These are phyloP conservation scores for Tuberolachnus salignus DNA, from an alignment of 2,888 invertebrate species.

Conservation along the genomic window DNA sequence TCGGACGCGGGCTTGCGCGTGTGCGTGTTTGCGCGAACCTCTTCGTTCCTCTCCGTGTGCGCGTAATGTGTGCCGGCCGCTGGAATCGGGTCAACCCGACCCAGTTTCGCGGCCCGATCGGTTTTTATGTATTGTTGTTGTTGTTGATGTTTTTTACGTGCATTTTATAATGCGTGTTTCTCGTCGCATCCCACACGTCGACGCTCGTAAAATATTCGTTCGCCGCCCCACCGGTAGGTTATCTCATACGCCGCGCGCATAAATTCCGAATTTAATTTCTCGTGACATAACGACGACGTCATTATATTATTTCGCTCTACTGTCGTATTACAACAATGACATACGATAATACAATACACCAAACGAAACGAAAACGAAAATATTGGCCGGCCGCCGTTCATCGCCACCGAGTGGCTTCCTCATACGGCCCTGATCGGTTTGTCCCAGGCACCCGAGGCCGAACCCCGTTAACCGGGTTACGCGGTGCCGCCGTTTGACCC, in stretches of 20 bases:
- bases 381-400: neutral
- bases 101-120: conserved; percentile 24
- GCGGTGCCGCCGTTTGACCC: conserved; percentile 41
- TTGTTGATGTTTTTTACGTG: neutral
- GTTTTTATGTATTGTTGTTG: conserved; percentile 11
- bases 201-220: neutral
- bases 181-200: neutral
- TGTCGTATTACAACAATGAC: neutral
- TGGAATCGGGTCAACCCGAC: conserved; percentile 54
- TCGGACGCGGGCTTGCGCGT: neutral
- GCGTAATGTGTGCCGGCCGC: conserved; percentile 22
- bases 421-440: conserved; percentile 15
- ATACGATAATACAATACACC: no score
- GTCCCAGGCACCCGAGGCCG: conserved; percentile 21
- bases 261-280: neutral
- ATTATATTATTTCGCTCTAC: no score
- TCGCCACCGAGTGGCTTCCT: neutral
- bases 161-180: neutral
- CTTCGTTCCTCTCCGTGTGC: neutral
- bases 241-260: neutral
- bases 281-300: neutral
- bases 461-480: conserved; percentile 40
- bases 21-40: neutral
- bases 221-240: neutral
- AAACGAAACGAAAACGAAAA: conserved; percentile 12